Evolutionary conservation across 2,888 invertebrate genomes (phyloP), one percentile per base, ranked within the genome.

Genomic region (Icerya purchasi): DNA sequence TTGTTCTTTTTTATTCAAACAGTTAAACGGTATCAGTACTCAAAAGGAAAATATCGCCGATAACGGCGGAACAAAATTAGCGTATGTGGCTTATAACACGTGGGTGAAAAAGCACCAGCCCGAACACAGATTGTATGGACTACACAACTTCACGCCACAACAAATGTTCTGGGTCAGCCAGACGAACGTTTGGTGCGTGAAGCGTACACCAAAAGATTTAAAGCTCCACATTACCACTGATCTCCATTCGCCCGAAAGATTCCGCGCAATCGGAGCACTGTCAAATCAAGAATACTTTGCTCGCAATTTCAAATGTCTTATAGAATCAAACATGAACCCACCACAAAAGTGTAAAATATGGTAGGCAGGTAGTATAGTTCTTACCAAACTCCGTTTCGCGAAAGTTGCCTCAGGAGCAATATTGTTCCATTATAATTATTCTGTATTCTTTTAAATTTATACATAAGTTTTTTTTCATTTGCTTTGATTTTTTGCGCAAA

Each of bases 21-120:
- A 89, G 89, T 70, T 94, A 58, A 90, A 92, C 68, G 93, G 93
- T 57, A 81, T 90, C 61, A 87, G 87, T 68, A 91, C 91, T 0
- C 89, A 90, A 73, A 90, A 90, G 18, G 93, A 93, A 71, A 93
- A 93, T 70, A 93, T 93, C 61, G 93, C 93, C 0, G 93, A 93
- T 70, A 93, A 92, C 69, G 92, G 91, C 1, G 93, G 92, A 1
- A 80, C 92, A 64, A 92, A 91, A 70, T 86, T 88, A 70, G 86
- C 92, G 0, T 93, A 92, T 71, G 75, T 80, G 63, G 90, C 89
- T 0, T 90, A 90, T 71, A 76, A 80, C 54, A 77, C 78, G 10
- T 89, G 86, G 86, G 78, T 77, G 0, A 72, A 77, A 21, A 74
- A 81, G 8, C 78, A 86, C 68, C 78, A 80, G 0, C 72, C 73